phyloP scores from a whole-genome alignment of 2,888 invertebrate species.

The Cabera pusaria region DNA sequence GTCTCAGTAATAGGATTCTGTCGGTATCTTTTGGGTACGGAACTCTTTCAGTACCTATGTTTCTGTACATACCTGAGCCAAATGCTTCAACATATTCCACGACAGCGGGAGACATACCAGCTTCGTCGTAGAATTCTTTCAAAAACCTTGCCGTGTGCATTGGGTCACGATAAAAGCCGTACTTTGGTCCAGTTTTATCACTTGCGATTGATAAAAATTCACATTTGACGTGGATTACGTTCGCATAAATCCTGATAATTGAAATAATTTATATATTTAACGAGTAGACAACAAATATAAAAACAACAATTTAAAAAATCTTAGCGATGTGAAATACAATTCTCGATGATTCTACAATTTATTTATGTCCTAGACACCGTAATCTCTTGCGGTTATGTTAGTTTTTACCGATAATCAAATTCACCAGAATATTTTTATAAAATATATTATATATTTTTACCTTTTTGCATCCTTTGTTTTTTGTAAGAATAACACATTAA shows the following conservation, averaged over 20 bases:
- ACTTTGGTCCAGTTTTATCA: constrained; percentile 32
- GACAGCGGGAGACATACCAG: constrained; percentile 76
- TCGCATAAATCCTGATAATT: constrained; percentile 48
- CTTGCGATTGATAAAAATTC: constrained; percentile 29
- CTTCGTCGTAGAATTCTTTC: constrained; percentile 78
- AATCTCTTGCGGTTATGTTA: no score
- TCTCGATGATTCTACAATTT: no score
- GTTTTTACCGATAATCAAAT: no score
- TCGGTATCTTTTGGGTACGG: no score
- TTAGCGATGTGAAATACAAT: no score
- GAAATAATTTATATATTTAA: no score
- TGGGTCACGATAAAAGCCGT: constrained; percentile 38
- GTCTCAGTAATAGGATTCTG: no score
- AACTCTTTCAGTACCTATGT: no score
- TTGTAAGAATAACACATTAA: constrained; percentile 86
- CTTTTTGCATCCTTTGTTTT: constrained; percentile 54
- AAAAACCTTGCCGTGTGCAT: constrained; percentile 36
- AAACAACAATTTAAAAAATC: no score
- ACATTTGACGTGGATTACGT: constrained; percentile 40
- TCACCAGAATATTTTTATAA: no score
- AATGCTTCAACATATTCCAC: constrained; percentile 87
- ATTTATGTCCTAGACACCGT: no score
- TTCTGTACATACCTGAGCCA: constrained; percentile 77
- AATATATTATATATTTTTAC: constrained; percentile 1
- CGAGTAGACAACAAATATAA: no score